phyloP scores from a whole-genome alignment of 2,113 vertebrate genomes.

The Xyliphius kryptos region DNA sequence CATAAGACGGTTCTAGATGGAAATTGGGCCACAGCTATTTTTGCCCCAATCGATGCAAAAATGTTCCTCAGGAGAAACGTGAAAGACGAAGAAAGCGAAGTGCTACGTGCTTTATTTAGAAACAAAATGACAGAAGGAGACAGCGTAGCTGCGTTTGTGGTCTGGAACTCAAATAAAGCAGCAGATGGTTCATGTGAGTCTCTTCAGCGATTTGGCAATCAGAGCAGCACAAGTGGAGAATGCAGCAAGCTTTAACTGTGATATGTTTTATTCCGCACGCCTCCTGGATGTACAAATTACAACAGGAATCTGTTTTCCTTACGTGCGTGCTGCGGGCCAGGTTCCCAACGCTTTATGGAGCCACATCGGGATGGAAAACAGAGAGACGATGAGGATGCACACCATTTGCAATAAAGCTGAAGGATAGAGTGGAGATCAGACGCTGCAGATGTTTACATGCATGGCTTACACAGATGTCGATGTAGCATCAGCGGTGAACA shows the following conservation, averaged over 20 bases:
- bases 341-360: too few relatives aligned
- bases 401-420: not conserved
- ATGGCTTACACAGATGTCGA: too few relatives aligned
- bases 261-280: constrained; percentile 19
- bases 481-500: too few relatives aligned
- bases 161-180: constrained; percentile 37
- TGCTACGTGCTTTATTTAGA: constrained; percentile 6
- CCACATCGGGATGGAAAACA: too few relatives aligned
- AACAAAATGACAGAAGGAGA: constrained; percentile 25
- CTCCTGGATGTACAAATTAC: constrained; percentile 20
- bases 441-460: not conserved
- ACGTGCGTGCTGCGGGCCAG: too few relatives aligned
- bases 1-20: too few relatives aligned
- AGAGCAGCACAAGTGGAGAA: constrained; percentile 13
- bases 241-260: constrained; percentile 17
- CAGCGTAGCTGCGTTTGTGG: constrained; percentile 7
- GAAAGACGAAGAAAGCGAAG: too few relatives aligned
- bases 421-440: not conserved
- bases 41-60: too few relatives aligned
- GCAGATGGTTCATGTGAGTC: constrained; percentile 35
- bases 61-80: too few relatives aligned
- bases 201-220: constrained; percentile 33
- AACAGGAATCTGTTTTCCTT: constrained; percentile 24
- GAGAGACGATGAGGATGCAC: too few relatives aligned
- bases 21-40: too few relatives aligned